Conservation (phyloP, 2,797 vertebrate species). For the Delichon dasypus region DNA sequence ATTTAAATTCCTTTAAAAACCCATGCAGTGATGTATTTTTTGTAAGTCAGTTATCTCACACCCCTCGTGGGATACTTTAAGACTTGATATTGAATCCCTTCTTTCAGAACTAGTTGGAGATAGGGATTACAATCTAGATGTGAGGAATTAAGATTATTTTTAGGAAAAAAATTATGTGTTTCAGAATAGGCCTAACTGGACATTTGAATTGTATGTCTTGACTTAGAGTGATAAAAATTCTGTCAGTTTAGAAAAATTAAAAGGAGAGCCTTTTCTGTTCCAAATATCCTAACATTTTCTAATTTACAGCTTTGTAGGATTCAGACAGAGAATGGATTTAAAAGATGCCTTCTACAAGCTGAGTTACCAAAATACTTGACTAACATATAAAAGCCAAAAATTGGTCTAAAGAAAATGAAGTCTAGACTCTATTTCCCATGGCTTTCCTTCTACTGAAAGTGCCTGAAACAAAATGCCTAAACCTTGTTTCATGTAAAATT, state of each 20-base stretch:
- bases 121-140: background rate
- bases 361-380: background rate
- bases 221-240: background rate
- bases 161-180: background rate
- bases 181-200: background rate
- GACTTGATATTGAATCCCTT: background rate
- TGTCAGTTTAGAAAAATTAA: background rate
- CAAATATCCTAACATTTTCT: background rate
- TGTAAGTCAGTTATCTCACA: background rate
- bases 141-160: background rate
- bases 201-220: background rate
- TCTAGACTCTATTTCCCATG: background rate
- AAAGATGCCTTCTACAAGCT: background rate
- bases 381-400: background rate
- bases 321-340: background rate
- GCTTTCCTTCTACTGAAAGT: background rate
- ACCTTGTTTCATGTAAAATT: background rate
- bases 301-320: background rate
- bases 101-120: background rate
- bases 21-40: background rate
- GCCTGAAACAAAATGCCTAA: background rate
- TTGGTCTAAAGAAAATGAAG: rapidly evolving
- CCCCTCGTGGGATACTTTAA: background rate
- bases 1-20: background rate
- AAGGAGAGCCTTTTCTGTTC: background rate